These are phyloP conservation scores for Marmota monax DNA, from an alignment of 2,113 vertebrate genomes.

Conservation along the genomic window DNA sequence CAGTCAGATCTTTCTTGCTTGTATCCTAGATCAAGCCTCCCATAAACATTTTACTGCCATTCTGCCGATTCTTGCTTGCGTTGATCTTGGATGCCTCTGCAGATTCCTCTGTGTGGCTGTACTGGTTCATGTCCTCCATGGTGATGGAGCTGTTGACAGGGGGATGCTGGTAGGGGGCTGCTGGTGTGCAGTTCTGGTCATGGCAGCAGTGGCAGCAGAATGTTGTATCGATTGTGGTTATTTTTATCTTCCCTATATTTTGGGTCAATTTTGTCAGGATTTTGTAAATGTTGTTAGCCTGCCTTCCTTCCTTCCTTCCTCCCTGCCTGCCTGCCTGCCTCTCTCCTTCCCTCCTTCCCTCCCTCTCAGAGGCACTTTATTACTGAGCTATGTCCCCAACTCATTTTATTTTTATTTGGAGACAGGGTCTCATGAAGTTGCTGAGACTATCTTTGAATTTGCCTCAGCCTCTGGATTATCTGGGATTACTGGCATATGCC, in stretches of 20 bases:
- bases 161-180: neutral
- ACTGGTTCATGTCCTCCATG: slow-evolving; percentile 87
- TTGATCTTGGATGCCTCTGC: no score
- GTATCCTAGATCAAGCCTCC: slow-evolving; percentile 95
- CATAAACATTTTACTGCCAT: slow-evolving; percentile 96
- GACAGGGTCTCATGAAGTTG: no score
- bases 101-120: slow-evolving; percentile 89
- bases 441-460: no score
- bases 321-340: no score
- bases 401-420: no score
- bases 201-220: slow-evolving; percentile 58
- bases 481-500: no score
- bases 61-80: slow-evolving; percentile 84
- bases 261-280: neutral
- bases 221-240: neutral
- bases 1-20: slow-evolving; percentile 94
- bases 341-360: no score
- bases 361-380: no score
- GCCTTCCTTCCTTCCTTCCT: no score
- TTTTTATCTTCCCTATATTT: slow-evolving; percentile 24
- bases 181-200: slow-evolving; percentile 63
- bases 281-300: neutral
- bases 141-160: slow-evolving; percentile 50
- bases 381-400: no score
- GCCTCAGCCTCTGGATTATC: no score